Evolutionary conservation across 2,888 invertebrate species (phyloP).

Genomic region (Cephus pygmeus): DNA sequence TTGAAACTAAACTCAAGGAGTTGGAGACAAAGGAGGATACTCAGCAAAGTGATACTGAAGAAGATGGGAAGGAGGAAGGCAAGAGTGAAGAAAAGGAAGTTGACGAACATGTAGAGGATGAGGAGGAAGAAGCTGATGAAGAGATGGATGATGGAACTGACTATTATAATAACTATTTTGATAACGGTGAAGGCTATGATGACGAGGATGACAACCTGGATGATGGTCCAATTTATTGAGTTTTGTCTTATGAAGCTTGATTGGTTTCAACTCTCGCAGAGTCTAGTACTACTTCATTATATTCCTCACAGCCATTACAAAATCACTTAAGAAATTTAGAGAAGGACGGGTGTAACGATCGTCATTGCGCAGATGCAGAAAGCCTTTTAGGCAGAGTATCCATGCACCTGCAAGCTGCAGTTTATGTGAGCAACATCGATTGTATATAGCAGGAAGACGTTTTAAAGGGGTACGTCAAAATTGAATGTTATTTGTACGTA

Average conservation of each 20-base stretch:
- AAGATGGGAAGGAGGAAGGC: conserved; percentile 67
- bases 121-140: conserved; percentile 78
- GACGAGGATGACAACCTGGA: conserved; percentile 89
- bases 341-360: too few species aligned
- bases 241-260: background rate
- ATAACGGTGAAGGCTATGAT: conserved; percentile 88
- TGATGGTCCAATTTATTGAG: conserved; percentile 83
- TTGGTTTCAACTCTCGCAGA: background rate
- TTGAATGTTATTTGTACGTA: background rate
- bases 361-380: background rate
- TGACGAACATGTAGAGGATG: conserved; percentile 70
- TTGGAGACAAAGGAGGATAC: conserved; percentile 74
- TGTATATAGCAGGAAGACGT: background rate
- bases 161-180: conserved; percentile 88
- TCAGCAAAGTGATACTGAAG: conserved; percentile 62
- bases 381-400: background rate
- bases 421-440: background rate
- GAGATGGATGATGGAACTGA: conserved; percentile 92
- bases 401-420: background rate
- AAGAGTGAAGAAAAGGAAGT: conserved; percentile 70
- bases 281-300: too few species aligned
- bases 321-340: background rate
- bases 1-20: conserved; percentile 69
- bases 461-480: background rate
- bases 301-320: background rate